phyloP scores from a whole-genome alignment of 2,888 invertebrate genomes.

The Cactoblastis cactorum region DNA sequence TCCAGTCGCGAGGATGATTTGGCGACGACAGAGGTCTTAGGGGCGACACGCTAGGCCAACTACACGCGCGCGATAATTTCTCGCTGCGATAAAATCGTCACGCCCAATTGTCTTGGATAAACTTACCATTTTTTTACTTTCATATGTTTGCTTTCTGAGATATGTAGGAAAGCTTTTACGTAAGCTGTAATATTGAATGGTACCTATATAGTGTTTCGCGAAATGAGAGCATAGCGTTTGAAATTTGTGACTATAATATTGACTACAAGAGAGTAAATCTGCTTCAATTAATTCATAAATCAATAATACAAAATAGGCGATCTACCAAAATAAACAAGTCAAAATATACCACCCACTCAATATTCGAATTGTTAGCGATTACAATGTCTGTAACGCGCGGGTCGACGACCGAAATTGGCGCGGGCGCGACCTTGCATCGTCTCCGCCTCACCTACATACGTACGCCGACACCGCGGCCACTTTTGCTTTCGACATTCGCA shows the following conservation, averaged over 20 bases:
- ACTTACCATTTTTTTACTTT: not conserved
- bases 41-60: constrained; percentile 24
- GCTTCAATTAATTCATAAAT: not conserved
- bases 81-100: constrained; percentile 20
- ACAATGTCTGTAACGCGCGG: constrained; percentile 47
- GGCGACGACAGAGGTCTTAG: constrained; percentile 13
- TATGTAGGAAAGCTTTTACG: not conserved
- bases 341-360: constrained; percentile 19
- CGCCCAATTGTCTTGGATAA: constrained; percentile 23
- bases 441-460: constrained; percentile 75
- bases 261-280: not conserved
- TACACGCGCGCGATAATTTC: constrained; percentile 14
- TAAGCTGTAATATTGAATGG: not conserved
- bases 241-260: no score
- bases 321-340: constrained; percentile 20
- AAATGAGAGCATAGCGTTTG: no score
- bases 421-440: constrained; percentile 74
- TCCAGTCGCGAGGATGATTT: constrained; percentile 3
- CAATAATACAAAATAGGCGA: constrained; percentile 14
- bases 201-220: not conserved
- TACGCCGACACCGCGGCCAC: constrained; percentile 70
- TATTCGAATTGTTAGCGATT: constrained; percentile 35
- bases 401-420: constrained; percentile 75
- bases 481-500: constrained; percentile 77
- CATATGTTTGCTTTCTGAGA: not conserved